These are phyloP conservation scores for Periplaneta americana DNA, from an alignment of 1,140 invertebrate species.

Conservation along the genomic window DNA sequence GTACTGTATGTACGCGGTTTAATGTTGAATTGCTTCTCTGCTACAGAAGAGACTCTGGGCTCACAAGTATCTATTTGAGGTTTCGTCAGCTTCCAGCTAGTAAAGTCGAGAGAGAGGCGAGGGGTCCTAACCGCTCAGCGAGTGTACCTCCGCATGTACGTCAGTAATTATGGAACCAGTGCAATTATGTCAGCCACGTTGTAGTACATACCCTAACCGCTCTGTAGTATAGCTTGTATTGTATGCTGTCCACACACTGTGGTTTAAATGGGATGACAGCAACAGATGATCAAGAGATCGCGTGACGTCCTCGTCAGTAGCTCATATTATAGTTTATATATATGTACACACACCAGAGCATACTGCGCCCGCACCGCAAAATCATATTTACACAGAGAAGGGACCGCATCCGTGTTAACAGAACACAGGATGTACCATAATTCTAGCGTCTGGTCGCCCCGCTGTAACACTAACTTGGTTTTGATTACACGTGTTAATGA, in stretches of 20 bases:
- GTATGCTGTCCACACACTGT: not conserved
- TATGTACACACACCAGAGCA: not conserved
- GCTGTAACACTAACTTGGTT: too few species aligned
- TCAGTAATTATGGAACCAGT: not conserved
- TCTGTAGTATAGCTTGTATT: not conserved
- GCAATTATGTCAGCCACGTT: not conserved
- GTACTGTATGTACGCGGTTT: too few species aligned
- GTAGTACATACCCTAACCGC: not conserved
- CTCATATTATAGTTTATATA: too few species aligned
- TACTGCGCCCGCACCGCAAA: not conserved
- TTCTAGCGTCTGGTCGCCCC: not conserved
- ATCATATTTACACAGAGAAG: not conserved
- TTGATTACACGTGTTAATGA: too few species aligned
- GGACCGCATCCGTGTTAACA: not conserved
- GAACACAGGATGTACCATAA: not conserved
- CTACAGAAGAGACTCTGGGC: too few species aligned
- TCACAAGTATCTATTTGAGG: too few species aligned
- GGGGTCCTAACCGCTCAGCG: too few species aligned
- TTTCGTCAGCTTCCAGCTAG: too few species aligned
- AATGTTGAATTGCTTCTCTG: too few species aligned
- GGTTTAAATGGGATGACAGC: not conserved
- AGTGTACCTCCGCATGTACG: not conserved
- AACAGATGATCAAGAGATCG: not conserved
- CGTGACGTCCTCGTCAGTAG: not conserved
- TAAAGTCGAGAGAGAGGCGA: too few species aligned